Percentiles rank a stretch among this genome's conserved stretches.
These are phyloP conservation scores for Mus pahari DNA, from an alignment of 2,113 vertebrate genomes.

Conservation along the genomic window DNA sequence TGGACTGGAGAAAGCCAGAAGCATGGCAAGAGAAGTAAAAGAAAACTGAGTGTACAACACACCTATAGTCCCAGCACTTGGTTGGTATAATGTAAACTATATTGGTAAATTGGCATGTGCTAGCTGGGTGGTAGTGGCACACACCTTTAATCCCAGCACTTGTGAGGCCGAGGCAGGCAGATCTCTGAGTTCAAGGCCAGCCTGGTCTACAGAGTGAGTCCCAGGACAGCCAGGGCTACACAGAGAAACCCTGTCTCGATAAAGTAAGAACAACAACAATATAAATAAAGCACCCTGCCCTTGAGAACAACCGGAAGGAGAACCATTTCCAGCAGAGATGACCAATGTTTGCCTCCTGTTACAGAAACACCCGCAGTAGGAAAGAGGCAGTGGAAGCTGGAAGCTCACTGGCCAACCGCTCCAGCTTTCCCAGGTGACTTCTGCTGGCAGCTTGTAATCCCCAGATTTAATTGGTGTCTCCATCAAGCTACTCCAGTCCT, in stretches of 20 bases:
- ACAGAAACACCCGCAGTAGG: neutral
- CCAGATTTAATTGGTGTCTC: neutral
- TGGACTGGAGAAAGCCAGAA: neutral
- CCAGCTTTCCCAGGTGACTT: neutral
- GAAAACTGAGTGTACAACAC: neutral
- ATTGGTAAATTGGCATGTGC: too few relatives aligned
- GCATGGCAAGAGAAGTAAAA: neutral
- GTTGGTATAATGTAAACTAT: neutral
- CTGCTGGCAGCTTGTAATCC: neutral
- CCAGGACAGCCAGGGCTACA: neutral
- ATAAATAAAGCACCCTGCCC: neutral
- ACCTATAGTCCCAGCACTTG: neutral
- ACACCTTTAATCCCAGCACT: neutral
- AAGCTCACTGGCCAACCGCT: too few relatives aligned
- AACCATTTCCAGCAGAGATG: neutral
- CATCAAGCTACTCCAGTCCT: neutral
- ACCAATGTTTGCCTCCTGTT: neutral
- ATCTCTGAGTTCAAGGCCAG: neutral
- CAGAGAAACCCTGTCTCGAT: neutral
- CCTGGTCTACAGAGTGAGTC: neutral
- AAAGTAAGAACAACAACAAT: neutral
- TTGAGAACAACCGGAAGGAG: neutral
- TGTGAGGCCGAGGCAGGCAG: neutral
- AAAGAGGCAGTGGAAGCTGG: neutral
- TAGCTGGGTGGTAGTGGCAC: neutral